Base-by-base conservation (phyloP, 1,140 invertebrate species). In the Dendrolimus kikuchii region DNA sequence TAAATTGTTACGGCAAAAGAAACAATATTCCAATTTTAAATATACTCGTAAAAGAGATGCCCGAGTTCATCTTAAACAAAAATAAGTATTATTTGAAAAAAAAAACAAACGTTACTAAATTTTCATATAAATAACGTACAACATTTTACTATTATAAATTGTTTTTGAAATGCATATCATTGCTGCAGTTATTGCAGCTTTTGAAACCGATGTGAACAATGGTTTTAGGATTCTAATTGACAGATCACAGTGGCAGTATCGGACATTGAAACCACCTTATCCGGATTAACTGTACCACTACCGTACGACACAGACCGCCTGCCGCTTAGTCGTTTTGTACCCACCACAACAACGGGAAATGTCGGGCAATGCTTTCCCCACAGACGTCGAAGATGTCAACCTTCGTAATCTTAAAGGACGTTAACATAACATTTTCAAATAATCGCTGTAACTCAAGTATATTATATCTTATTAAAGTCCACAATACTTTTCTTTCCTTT, bases 221-320 rank as follows among this genome's bases (percentile, higher is more conserved):
- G 71, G 71, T 70, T 69, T 73, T 59, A 64, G 64, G 37, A 60
- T 59, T 68, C 63, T 73, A 78, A 78, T 78, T 76, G 73, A 74
- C 73, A 71, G 70, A 78, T 71, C 69, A 64, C 49, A 63, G 60
- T 59, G 61, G 62, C 64, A 59, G 60, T 49, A 51, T 62, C 64
- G 64, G 64, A 64, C 65, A 66, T 59, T 64, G 66, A 72, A 70
- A 71, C 62, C 61, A 65, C 61, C 66, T 69, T 60, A 62, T 71
- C 58, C 66, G 61, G 57, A 57, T 46, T 81, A 81, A 79, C 76
- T 73, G 76, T 80, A 79, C 64, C 57, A 68, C 74, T 73, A 74
- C 71, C 66, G 71, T 73, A 69, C 64, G 62, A 69, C 66, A 71
- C 65, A 71, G 62, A 67, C 60, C 60, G 65, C 52, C 69, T 59